Base-by-base conservation (phyloP, 2,113 vertebrate species). In the Theristicus caerulescens region DNA sequence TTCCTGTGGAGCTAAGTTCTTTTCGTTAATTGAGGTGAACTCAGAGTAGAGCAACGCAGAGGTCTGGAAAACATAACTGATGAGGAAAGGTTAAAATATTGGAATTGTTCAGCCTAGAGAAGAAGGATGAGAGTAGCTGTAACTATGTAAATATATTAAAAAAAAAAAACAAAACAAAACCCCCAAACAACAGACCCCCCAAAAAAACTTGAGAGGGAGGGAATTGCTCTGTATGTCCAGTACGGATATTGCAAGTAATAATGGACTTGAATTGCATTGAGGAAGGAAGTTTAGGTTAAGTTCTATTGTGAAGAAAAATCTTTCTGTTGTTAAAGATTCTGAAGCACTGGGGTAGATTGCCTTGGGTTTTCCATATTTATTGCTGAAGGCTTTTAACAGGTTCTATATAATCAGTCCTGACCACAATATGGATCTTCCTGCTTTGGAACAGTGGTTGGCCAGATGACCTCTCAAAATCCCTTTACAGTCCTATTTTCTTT, bases 11-110 rank as follows among this genome's bases (percentile, higher is more conserved):
- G 38, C 49, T 32, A 51, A 40, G 16, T 69, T 88, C 0, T 36
- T 90, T 69, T 72, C 4, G 2, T 82, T 72, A 61, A 32, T 18
- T 88, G 58, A 70, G 24, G 34, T 80, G 22, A 77, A 69, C 80
- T 80, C 67, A 54, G 74, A 73, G 46, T 22, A 90, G 36, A 86
- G 12, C 22, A 76, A 16, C 51, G 21, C 34, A 55, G 44, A 65
- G 31, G 19, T 67, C 58, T 76, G 44, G 24, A 88, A 82, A 83
- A 76, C 2, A 2, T 44, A 67, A 27, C 16, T 0, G 0, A 4
- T 84, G 47, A 42, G 16, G 69, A 80, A 76, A 42, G 8, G 9
- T 83, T 73, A 57, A 65, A 77, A 54, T 66, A 21, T 1, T 36
- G 34, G 10, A 49, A 27, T 74, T 89, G 9, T 42, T 95, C 82